These are phyloP conservation scores for Maconellicoccus hirsutus DNA, from an alignment of 1,140 invertebrate species.

Conservation along the genomic window DNA sequence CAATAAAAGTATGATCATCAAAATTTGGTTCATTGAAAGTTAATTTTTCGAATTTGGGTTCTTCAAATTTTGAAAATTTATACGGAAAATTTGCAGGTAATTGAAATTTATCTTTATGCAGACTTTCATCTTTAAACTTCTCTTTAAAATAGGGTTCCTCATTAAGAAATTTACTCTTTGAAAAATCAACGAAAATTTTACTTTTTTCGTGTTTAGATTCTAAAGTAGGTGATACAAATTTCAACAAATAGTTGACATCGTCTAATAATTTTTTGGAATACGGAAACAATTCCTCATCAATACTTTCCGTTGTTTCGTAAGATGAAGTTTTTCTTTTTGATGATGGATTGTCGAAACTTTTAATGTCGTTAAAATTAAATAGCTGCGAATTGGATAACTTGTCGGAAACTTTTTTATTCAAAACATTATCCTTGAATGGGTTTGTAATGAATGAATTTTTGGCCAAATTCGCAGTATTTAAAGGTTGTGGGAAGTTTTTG, in stretches of 20 bases:
- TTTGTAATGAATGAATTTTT: neutral
- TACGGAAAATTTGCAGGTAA: neutral
- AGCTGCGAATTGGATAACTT: constrained; percentile 11
- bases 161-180: neutral
- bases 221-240: constrained; percentile 19
- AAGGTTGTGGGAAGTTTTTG: neutral
- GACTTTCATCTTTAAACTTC: neutral
- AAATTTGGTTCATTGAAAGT: neutral
- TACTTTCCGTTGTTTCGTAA: neutral
- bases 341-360: neutral
- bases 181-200: neutral
- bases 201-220: neutral
- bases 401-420: constrained; percentile 15
- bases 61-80: neutral
- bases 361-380: neutral
- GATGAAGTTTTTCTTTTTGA: neutral
- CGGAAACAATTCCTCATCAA: neutral
- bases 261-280: constrained; percentile 12
- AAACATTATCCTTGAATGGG: neutral
- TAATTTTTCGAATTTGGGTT: neutral
- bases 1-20: neutral
- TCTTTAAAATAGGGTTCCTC: neutral
- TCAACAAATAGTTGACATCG: constrained; percentile 24
- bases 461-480: neutral
- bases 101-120: neutral